Evolutionary conservation across 2,888 invertebrate species (phyloP), one percentile per base, ranked within the genome.

Genomic region (Yponomeuta plumbellus): DNA sequence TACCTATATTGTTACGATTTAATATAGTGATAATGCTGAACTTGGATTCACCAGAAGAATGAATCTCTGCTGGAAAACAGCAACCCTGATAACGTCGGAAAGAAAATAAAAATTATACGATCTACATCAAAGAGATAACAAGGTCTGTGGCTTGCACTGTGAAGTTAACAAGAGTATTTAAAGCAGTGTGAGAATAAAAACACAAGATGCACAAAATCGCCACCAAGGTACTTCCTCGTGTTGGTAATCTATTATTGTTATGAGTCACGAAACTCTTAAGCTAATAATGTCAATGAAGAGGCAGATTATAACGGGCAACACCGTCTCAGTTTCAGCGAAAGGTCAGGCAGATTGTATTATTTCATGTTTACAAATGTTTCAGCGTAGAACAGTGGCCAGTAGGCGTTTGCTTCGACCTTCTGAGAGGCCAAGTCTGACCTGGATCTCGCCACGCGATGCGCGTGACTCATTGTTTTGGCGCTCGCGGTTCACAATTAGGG

Each of bases 381-480:
- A 52, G 44, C 44, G 44, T 52, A 52, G 44, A 17, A 52, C 17
- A 52, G 44, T 52, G 44, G 17, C 44, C 44, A 52, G 44, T 52
- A 52, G 44, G 44, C 44, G 44, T 58, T 22, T 58, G 20, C n/a
- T 22, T 20, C 75, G 87, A 78, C 88, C 88, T 88, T 84, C 74
- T 73, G 69, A 84, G 83, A 84, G 86, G 86, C 83, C 85, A 77
- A 73, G 69, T 65, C 76, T 84, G 86, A 86, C 87, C 87, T 84
- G 87, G 76, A 84, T 86, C 44, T 81, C 75, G 68, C 75, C 74
- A 75, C 75, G 76, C 75, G 73, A 65, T 70, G 74, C 76, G 74
- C 74, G 76, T 82, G 83, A 84, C 75, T 86, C 86, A 86, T 83
- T 84, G 84, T 84, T 81, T 74, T 81, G 80, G 76, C 77, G 76